These are phyloP conservation scores for Adineta ricciae DNA, from an alignment of 2,888 invertebrate species.

Conservation along the genomic window DNA sequence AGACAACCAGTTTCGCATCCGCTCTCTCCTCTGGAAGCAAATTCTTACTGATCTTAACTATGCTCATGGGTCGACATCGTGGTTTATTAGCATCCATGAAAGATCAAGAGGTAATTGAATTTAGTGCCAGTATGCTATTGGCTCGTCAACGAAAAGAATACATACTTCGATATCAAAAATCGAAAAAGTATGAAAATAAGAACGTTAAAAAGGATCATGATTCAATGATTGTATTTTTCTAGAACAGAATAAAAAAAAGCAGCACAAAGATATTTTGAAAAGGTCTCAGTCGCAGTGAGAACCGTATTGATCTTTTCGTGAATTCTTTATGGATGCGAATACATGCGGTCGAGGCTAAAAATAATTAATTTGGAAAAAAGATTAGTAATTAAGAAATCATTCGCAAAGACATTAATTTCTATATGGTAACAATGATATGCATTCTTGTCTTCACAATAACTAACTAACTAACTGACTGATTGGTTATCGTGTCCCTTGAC, in stretches of 20 bases:
- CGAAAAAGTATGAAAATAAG: background rate
- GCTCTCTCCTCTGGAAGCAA: background rate
- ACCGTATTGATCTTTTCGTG: too few species aligned
- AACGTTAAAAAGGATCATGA: background rate
- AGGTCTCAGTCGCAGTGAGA: too few species aligned
- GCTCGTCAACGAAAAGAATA: background rate
- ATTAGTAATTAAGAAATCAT: too few species aligned
- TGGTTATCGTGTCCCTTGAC: too few species aligned
- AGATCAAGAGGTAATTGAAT: conserved; percentile 7
- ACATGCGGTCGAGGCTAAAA: too few species aligned
- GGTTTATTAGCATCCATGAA: conserved; percentile 1
- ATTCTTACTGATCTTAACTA: background rate
- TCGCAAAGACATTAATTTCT: too few species aligned
- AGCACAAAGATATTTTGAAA: too few species aligned
- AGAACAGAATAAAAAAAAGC: background rate
- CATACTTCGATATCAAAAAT: background rate
- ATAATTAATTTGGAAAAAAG: too few species aligned
- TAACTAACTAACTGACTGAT: too few species aligned
- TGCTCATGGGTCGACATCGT: conserved; percentile 8
- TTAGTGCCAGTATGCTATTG: background rate
- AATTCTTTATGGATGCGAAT: too few species aligned
- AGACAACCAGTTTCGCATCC: background rate
- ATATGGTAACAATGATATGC: too few species aligned
- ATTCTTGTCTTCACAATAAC: too few species aligned
- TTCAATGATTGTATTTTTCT: background rate